Evolutionary conservation across 2,113 vertebrate species (phyloP), one percentile per base, ranked within the genome.

Genomic region (Ameiurus melas): DNA sequence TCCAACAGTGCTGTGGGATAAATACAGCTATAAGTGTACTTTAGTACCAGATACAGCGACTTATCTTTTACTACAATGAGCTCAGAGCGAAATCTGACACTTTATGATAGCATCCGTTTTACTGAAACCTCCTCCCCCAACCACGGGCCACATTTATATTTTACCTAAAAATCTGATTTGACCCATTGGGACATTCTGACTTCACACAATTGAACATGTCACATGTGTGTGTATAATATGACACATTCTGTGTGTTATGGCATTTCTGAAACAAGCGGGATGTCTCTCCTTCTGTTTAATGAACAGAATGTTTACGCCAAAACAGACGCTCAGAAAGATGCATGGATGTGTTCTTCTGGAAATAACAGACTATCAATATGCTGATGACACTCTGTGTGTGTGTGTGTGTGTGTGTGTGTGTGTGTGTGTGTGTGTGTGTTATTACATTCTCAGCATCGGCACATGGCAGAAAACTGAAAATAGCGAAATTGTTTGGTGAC

Each of bases 221-320:
- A 13, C 80, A 60, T 78, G 3, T 64, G 30, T 62, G 19, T 30
- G 33, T 60, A 20, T 60, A 36, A 82, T 30, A 12, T 22, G 80
- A 82, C 80, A 36, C 30, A 62, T 60, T 39, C 57, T 27, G 33
- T 4, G 9, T 39, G 19, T 39, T 25, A 13, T 8, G 17, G 30
- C 30, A 9, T 57, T 55, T 81, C n/a, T 22, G 79, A 81, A 58
- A 20, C 30, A 25, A 86, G 58, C 85, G 68, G 43, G 75, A 66
- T 10, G 3, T 80, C 57, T 66, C 27, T 20, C 43, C 2, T 66
- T 55, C 75, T n/a, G 60, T 43, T 79, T 36, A 9, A 36, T 57
- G n/a, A 86, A 55, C 85, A 80, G 85, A 62, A 30, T 86, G 85
- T 64, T 79, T 86, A 66, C 22, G 7, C n/a, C 77, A 62, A 68